Conservation (phyloP, 2,113 vertebrate genomes). For the Oxyruncus cristatus region DNA sequence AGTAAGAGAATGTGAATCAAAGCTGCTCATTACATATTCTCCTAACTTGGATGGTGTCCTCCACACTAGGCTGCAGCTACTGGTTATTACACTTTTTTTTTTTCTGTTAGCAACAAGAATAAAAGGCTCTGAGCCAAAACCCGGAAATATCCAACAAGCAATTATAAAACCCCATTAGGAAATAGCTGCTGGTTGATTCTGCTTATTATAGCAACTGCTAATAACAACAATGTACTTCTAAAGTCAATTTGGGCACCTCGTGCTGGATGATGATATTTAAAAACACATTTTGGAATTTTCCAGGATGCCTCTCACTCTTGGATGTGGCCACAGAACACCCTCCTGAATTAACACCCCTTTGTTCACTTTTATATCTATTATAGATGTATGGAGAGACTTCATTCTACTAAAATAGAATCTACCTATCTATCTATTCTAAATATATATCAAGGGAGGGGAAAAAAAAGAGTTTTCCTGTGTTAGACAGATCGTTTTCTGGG, state of each 20-base stretch:
- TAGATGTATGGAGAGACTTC: neutral
- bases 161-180: constrained; percentile 62
- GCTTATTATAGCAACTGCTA: constrained; percentile 59
- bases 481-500: neutral
- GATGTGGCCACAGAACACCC: neutral
- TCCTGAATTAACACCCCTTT: neutral
- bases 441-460: neutral
- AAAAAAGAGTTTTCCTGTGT: neutral
- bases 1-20: constrained; percentile 56
- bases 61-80: constrained; percentile 46
- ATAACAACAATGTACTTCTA: constrained; percentile 48
- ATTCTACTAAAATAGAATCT: neutral
- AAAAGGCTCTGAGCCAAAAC: constrained; percentile 48
- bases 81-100: constrained; percentile 25
- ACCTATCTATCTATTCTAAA: neutral
- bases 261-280: constrained; percentile 8
- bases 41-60: constrained; percentile 52
- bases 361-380: neutral
- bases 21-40: constrained; percentile 62
- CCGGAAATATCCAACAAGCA: constrained; percentile 45
- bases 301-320: neutral
- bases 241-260: constrained; percentile 44
- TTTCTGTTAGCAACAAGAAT: constrained; percentile 46
- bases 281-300: constrained; percentile 52
- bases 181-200: constrained; percentile 46